Percentiles rank a stretch among this genome's conserved stretches.
Evolutionary conservation across 2,113 vertebrate species (phyloP).

Genomic region (Pollachius pollachius): DNA sequence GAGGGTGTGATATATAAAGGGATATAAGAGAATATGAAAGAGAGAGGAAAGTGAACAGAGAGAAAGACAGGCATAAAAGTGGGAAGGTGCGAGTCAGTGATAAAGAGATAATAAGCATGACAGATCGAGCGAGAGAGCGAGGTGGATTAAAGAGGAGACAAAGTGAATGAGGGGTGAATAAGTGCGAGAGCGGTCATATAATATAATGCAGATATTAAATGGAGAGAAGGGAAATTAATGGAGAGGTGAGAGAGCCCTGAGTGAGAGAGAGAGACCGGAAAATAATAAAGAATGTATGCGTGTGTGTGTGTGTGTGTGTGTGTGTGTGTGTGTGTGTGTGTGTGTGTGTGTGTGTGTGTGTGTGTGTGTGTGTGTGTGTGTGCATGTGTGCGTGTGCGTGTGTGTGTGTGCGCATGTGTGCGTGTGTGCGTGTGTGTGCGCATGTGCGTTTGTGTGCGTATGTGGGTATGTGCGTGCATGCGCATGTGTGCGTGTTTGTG

Average conservation of each 20-base stretch:
- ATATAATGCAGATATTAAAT: no score
- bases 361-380: background rate
- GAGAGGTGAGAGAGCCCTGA: background rate
- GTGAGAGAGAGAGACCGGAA: background rate
- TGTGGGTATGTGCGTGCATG: slow-evolving; percentile 6
- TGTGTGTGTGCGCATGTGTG: background rate
- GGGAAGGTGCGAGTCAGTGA: no score
- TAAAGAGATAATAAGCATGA: no score
- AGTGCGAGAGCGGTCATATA: background rate
- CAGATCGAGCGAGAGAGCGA: no score
- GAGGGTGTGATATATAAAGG: no score
- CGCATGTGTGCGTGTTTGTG: slow-evolving; percentile 1
- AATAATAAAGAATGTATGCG: background rate
- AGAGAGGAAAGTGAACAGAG: no score
- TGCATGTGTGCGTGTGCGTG: no score
- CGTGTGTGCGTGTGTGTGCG: background rate
- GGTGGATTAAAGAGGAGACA: no score
- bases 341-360: background rate
- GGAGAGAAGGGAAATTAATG: no score
- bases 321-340: background rate
- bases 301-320: background rate
- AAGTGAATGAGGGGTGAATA: no score
- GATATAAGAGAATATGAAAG: no score
- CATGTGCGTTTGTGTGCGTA: slow-evolving; percentile 5
- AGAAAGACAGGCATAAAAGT: no score